Conservation (phyloP, 2,113 vertebrate genomes). For the Cyprinodon variegatus region DNA sequence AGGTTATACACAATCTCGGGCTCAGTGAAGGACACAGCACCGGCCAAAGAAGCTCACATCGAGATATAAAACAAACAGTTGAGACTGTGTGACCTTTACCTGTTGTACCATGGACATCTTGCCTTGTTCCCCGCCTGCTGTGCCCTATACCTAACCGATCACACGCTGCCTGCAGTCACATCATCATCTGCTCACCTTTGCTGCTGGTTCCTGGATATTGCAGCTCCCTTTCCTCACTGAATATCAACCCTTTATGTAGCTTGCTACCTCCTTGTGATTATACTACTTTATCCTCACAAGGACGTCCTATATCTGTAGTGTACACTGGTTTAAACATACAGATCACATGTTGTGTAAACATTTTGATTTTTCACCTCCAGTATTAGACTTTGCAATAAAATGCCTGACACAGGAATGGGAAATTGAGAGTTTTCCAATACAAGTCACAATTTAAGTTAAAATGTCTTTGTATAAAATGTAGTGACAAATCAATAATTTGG, state of each 20-base stretch:
- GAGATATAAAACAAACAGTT: constrained; percentile 65
- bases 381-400: neutral
- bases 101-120: constrained; percentile 27
- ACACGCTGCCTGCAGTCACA: constrained; percentile 39
- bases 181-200: constrained; percentile 6
- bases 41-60: constrained; percentile 56
- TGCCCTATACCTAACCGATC: constrained; percentile 36
- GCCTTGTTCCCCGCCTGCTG: constrained; percentile 24
- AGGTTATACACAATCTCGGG: constrained; percentile 75
- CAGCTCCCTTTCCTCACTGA: constrained; percentile 11
- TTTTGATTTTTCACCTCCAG: neutral
- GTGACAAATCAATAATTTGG: neutral
- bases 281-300: neutral
- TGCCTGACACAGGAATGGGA: neutral
- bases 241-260: neutral
- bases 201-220: neutral
- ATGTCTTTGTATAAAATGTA: neutral
- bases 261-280: neutral
- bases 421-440: neutral
- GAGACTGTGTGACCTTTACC: constrained; percentile 13
- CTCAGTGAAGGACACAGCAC: constrained; percentile 51
- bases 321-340: neutral
- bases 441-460: neutral
- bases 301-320: constrained; percentile 10
- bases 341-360: constrained; percentile 9